These are phyloP conservation scores for Parasteatoda tepidariorum DNA, from an alignment of 1,140 invertebrate genomes.

Conservation along the genomic window DNA sequence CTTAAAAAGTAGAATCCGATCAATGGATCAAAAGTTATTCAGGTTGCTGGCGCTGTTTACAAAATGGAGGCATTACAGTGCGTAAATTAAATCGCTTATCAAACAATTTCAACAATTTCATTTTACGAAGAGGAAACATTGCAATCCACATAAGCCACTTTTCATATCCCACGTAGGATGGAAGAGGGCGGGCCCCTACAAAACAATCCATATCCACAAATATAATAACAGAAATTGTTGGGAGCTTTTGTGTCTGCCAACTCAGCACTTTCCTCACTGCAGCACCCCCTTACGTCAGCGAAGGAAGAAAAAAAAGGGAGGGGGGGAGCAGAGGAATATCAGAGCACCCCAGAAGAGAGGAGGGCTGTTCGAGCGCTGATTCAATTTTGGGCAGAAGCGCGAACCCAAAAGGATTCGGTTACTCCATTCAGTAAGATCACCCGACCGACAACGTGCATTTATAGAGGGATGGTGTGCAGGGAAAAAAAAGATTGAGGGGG, in stretches of 20 bases:
- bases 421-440: background rate
- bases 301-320: background rate
- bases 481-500: background rate
- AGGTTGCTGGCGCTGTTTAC: too few relatives aligned
- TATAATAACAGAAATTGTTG: constrained; percentile 26
- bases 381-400: constrained; percentile 29
- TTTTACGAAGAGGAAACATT: too few relatives aligned
- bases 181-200: too few relatives aligned
- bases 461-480: background rate
- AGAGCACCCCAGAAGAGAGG: background rate
- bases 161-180: background rate
- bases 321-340: background rate
- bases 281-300: constrained; percentile 10
- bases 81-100: too few relatives aligned
- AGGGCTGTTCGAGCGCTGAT: background rate
- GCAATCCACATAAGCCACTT: background rate
- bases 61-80: too few relatives aligned
- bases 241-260: constrained; percentile 7
- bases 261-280: constrained; percentile 25
- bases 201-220: constrained; percentile 15
- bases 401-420: constrained; percentile 32
- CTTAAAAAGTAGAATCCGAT: too few relatives aligned
- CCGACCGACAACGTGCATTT: background rate
- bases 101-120: too few relatives aligned
- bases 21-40: too few relatives aligned